A percentile compares a stretch with the other conserved stretches of the same genome.
These are phyloP conservation scores for Drosophila dunni DNA, from an alignment of 1,140 invertebrate species.

Conservation along the genomic window DNA sequence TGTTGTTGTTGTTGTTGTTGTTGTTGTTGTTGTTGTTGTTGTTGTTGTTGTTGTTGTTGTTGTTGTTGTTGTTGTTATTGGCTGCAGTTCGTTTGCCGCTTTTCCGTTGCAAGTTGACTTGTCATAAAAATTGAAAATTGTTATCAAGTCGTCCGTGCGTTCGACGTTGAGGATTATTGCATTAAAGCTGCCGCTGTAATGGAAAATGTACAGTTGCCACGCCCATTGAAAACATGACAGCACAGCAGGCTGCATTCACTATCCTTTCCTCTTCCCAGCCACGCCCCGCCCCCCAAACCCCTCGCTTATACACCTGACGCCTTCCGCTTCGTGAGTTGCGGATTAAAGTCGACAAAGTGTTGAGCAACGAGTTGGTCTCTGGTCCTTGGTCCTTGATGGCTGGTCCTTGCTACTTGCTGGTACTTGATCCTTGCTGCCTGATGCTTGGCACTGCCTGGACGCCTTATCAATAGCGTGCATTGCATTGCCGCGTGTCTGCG, in stretches of 20 bases:
- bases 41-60: conserved; percentile 35
- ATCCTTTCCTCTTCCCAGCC: conserved; percentile 3
- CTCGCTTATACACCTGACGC: conserved; percentile 1
- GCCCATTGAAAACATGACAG: conserved; percentile 53
- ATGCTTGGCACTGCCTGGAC: background rate
- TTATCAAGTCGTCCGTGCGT: conserved; percentile 81
- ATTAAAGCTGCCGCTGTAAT: conserved; percentile 61
- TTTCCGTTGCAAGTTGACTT: conserved; percentile 71
- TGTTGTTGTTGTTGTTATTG: conserved; percentile 40
- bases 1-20: conserved; percentile 51
- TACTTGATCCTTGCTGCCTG: background rate
- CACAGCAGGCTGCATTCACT: conserved; percentile 30
- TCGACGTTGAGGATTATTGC: conserved; percentile 79
- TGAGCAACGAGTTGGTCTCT: conserved; percentile 27
- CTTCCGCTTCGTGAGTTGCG: conserved; percentile 33
- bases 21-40: background rate
- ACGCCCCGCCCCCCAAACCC: too few relatives aligned
- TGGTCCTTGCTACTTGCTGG: background rate
- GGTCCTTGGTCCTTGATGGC: background rate
- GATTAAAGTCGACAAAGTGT: conserved; percentile 52
- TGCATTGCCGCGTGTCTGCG: conserved; percentile 37
- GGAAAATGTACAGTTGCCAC: conserved; percentile 44
- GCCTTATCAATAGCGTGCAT: conserved; percentile 51
- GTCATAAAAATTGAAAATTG: conserved; percentile 83
- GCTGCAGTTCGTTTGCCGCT: conserved; percentile 63